A percentile compares a stretch with the other conserved stretches of the same genome.
Evolutionary conservation across 2,113 vertebrate genomes (phyloP).

Genomic region (Pyrgilauda ruficollis): DNA sequence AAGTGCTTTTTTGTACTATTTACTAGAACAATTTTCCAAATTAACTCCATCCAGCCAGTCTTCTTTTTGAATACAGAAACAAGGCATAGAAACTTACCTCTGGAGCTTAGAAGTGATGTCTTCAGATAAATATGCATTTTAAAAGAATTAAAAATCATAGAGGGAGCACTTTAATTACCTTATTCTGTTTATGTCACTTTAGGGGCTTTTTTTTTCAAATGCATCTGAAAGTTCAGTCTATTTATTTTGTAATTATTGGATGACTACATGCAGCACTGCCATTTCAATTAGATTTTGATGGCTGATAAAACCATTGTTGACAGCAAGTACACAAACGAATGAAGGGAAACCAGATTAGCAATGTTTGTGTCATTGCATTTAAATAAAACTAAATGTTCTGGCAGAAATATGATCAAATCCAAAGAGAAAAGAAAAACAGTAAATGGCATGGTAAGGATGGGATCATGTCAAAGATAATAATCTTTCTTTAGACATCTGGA

Average conservation of each 20-base stretch:
- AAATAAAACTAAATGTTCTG: slow-evolving; percentile 66
- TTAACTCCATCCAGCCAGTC: not conserved
- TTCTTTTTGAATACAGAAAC: slow-evolving; percentile 2
- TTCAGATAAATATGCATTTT: slow-evolving; percentile 48
- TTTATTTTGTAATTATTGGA: slow-evolving; percentile 72
- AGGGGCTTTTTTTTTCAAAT: slow-evolving; percentile 58
- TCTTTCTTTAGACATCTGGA: not conserved
- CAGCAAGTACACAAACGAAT: slow-evolving; percentile 56
- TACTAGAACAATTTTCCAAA: slow-evolving; percentile 48
- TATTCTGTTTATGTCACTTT: slow-evolving; percentile 63
- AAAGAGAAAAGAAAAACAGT: slow-evolving; percentile 27
- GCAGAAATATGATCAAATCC: slow-evolving; percentile 36
- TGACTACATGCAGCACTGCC: slow-evolving; percentile 55
- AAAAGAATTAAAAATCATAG: not conserved
- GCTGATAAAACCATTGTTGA: slow-evolving; percentile 72
- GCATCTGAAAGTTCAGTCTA: slow-evolving; percentile 68
- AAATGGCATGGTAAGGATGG: not conserved
- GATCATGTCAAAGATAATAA: not conserved
- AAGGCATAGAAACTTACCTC: slow-evolving; percentile 15
- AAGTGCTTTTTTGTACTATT: slow-evolving; percentile 42
- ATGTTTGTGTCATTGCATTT: slow-evolving; percentile 62
- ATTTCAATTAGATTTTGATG: slow-evolving; percentile 75
- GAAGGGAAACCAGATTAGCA: slow-evolving; percentile 62
- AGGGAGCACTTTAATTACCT: slow-evolving; percentile 65
- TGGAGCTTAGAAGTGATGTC: not conserved